Percentiles rank a stretch among this genome's conserved stretches.
These are phyloP conservation scores for Macrophya alboannulata DNA, from an alignment of 2,888 invertebrate genomes.

Conservation along the genomic window DNA sequence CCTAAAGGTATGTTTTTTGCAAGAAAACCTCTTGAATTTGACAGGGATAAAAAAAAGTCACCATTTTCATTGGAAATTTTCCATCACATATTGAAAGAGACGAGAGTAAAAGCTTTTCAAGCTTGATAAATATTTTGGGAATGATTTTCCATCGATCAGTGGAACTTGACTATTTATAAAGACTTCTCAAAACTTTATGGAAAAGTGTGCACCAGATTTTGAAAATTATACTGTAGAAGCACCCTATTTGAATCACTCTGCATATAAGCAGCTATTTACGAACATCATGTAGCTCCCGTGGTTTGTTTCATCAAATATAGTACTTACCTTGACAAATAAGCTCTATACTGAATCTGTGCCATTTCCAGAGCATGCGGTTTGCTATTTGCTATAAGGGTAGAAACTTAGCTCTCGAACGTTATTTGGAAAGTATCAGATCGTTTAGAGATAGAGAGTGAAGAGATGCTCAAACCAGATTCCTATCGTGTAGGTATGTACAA, in stretches of 20 bases:
- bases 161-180: not conserved
- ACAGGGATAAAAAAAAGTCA: no score
- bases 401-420: not conserved
- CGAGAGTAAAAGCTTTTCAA: no score
- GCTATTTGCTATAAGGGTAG: not conserved
- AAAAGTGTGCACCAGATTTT: not conserved
- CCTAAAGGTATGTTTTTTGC: no score
- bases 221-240: no score
- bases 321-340: slow-evolving; percentile 8
- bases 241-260: not conserved
- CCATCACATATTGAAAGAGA: no score
- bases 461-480: no score
- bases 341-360: not conserved
- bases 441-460: not conserved
- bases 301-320: not conserved
- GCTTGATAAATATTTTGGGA: no score
- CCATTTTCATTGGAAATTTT: no score
- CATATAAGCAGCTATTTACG: slow-evolving; percentile 11
- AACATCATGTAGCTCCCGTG: not conserved
- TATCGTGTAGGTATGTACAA: no score
- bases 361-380: not conserved
- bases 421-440: not conserved
- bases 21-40: no score
- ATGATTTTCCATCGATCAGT: no score
- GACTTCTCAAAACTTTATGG: not conserved